Evolutionary conservation across 2,113 vertebrate species (phyloP).

Genomic region (Dromaius novaehollandiae): DNA sequence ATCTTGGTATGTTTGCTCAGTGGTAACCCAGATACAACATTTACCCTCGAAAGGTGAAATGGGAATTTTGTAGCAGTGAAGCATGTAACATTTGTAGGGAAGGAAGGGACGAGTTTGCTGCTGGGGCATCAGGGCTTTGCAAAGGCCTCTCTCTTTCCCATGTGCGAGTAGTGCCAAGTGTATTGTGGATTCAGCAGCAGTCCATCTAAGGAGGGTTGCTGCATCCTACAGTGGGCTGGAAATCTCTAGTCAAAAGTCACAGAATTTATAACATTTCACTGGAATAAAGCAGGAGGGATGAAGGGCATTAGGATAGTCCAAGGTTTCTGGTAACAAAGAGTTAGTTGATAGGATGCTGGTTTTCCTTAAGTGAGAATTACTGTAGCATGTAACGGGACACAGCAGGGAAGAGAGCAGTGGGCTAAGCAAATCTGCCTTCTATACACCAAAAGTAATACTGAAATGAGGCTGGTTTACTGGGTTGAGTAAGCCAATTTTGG

Average conservation of each 20-base stretch:
- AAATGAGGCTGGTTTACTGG: not conserved
- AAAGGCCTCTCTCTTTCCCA: not conserved
- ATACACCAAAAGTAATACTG: not conserved
- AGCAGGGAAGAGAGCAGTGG: not conserved
- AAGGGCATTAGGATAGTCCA: not conserved
- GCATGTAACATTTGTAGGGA: not conserved
- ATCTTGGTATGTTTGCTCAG: not conserved
- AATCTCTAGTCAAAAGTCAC: not conserved
- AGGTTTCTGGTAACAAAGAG: not conserved
- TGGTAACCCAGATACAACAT: not conserved
- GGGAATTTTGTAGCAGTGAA: not conserved
- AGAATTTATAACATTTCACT: not conserved
- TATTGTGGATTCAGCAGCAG: not conserved
- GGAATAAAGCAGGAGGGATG: not conserved
- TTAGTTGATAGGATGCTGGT: not conserved
- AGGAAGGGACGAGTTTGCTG: not conserved
- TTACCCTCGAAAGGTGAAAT: not conserved
- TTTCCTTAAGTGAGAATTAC: slow-evolving; percentile 19
- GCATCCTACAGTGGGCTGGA: fast-evolving
- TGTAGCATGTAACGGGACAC: not conserved
- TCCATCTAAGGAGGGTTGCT: not conserved
- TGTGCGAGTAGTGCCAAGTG: not conserved
- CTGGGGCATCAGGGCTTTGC: not conserved
- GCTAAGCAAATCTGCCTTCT: not conserved
- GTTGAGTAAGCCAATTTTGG: not conserved